Base-by-base conservation (phyloP, 2,888 invertebrate genomes). In the Dasysyrphus albostriatus region DNA sequence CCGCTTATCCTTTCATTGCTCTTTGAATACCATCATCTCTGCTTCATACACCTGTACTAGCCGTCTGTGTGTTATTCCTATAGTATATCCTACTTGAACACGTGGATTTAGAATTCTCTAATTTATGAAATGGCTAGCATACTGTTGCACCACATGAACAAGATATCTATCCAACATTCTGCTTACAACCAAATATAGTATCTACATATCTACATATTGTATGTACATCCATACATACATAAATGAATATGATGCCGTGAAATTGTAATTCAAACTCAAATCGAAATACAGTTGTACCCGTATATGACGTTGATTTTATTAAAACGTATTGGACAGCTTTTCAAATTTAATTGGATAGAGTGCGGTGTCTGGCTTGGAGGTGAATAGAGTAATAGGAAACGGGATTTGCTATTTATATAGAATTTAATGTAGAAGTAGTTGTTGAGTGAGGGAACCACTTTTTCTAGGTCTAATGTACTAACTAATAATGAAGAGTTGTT, bases 1-100 rank as follows among this genome's bases (percentile, higher is more conserved):
- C 79, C 56, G 65, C 54, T 79, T 56, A 79, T 79, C 79, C 65
- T 65, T 79, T 39, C 72, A 72, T 79, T 73, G 37, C 79, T 39
- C n/a, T 73, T 39, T 65, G 32, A 56, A 56, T 56, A 56, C 29
- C 14, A 42, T 42, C 56, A 29, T 42, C 42, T 3, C 3, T 12
- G 4, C 39, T 39, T 12, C 39, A 39, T 39, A 39, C 12, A 32
- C 7, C 54, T 32, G 10, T 24, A 12, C 29, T 34, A 37, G 16
- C 14, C n/a, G 32, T 12, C 51, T 63, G 54, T 39, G 7, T 39
- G 19, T 47, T 16, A 19, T 47, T 16, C 32, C 24, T 19, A 24
- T 24, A 24, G 24, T 24, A 12, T 19, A n/a, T 56, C 7, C 54
- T 42, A 19, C 42, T 63, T 32, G 42, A 44, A 34, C 75, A 51